Base-by-base conservation (phyloP, 1,140 invertebrate species). In the Dreissena polymorpha region DNA sequence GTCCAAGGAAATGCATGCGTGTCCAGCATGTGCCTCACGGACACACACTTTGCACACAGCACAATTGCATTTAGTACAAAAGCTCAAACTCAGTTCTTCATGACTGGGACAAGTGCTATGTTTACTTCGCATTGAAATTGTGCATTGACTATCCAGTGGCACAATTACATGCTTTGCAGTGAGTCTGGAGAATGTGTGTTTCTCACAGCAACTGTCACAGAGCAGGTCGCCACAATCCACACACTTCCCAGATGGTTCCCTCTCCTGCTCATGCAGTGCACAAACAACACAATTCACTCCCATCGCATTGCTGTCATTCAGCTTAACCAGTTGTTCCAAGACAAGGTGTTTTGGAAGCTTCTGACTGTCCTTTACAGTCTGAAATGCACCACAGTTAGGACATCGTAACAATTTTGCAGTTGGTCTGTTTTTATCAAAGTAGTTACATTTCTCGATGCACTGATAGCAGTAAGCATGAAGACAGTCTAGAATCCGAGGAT, bases 81-180 rank as follows among this genome's bases (percentile, higher is more conserved):
- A 80, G 23, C 27, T 68, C 12, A 27, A 21, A 27, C 8, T 16
- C 21, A 68, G n/a, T 29, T 68, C 39, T 0, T 69, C 39, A 18
- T 69, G 25, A 27, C 29, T 10, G n/a, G 21, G 29, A 27, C 39
- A 29, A 2, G 10, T 18, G 16, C 21, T 60, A 3, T 60, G 21
- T 23, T n/a, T 18, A 12, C 57, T 60, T 60, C 57, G 57, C 57
- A 5, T 18, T n/a, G 57, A 10, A n/a, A 60, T 23, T 6, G 57
- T 3, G 57, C 16, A 29, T 16, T 29, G 8, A 27, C 39, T 18
- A 39, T 73, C 70, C 0, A 68, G 18, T 10, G 71, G 49, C 14
- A 82, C 71, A 67, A 82, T 70, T n/a, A 51, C 73, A 39, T 82
- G 79, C 10, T 82, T 73, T 16, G 70, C 70, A 16, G 70, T 73